Percentiles rank a stretch among this genome's conserved stretches.
phyloP scores from a whole-genome alignment of 2,113 vertebrate genomes.

The Aleadryas rufinucha region DNA sequence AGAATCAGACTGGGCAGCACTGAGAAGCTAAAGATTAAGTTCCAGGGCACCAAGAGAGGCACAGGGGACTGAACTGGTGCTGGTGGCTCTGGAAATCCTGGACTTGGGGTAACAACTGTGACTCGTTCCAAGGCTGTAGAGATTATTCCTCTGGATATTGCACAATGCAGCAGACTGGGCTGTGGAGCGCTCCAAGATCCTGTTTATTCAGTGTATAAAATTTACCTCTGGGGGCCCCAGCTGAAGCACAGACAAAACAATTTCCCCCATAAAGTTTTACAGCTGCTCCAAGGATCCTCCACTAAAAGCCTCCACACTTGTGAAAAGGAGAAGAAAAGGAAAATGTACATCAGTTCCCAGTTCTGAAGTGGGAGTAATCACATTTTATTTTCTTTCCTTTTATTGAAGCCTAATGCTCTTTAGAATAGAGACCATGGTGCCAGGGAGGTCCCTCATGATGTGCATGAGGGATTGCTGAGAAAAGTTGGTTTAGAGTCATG shows the following conservation, averaged over 20 bases:
- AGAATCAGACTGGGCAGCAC: neutral
- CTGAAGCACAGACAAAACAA: neutral
- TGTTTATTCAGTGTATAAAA: neutral
- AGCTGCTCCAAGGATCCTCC: neutral
- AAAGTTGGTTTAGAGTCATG: neutral
- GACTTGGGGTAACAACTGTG: neutral
- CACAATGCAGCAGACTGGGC: rapidly evolving
- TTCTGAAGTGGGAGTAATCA: neutral
- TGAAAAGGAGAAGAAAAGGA: neutral
- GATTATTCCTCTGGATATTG: neutral
- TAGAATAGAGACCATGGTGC: neutral
- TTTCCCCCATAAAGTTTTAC: neutral
- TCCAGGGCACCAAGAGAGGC: neutral
- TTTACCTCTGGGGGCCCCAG: neutral
- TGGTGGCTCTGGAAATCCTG: neutral
- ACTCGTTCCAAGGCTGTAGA: neutral
- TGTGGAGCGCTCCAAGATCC: neutral
- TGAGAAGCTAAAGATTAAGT: neutral
- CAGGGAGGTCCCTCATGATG: neutral
- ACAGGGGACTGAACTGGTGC: neutral
- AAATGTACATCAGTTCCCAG: neutral
- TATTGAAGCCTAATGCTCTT: neutral
- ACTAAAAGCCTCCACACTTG: neutral
- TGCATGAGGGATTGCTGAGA: neutral
- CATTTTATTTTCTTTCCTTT: neutral